Base-by-base conservation (phyloP, 2,888 invertebrate species). In the Meteorus colon region DNA sequence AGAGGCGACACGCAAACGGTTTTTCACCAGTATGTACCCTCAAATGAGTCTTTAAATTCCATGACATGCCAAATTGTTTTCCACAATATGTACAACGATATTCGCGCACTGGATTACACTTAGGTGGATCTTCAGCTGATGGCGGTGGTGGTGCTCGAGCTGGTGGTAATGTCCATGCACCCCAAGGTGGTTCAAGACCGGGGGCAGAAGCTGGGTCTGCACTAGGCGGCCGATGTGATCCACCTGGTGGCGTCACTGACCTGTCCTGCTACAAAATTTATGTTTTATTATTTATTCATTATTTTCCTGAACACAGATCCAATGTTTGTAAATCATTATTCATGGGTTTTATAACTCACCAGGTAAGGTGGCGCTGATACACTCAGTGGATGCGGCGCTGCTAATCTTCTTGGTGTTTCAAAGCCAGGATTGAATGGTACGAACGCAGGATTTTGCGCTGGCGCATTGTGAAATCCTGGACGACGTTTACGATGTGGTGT, bases 31-130 rank as follows among this genome's bases (percentile, higher is more conserved):
- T 96, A 86, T 96, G 96, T 29, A 96, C 96, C 86, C 96, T 92
- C 75, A 96, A 91, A 90, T 96, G 96, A 78, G 96, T 96, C 90
- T 96, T 96, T 86, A 96, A 92, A 91, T 96, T 96, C 96, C 96
- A 96, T 77, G 96, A 96, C 96, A 96, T 96, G 77, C 96, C 96
- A 85, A 96, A 96, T 90, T 96, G 96, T 90, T 96, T 96, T 75
- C 96, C 96, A 89, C 96, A 96, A 89, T 96, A 96, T 87, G 95
- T 95, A 88, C 96, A 96, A 77, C 96, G 94, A 89, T 96, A 96
- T 89, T 96, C 96, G 75, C 96, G 92, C 63, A 96, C 95, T 69
- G 95, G 94, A 90, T 85, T 93, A 91, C 82, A 92, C 89, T 78
- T 92, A 85, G 82, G 92, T 86, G 91, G 92, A 66, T 93, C 92